Evolutionary conservation across 2,797 vertebrate species (phyloP), one percentile per base, ranked within the genome.

Genomic region (Selene dorsalis): DNA sequence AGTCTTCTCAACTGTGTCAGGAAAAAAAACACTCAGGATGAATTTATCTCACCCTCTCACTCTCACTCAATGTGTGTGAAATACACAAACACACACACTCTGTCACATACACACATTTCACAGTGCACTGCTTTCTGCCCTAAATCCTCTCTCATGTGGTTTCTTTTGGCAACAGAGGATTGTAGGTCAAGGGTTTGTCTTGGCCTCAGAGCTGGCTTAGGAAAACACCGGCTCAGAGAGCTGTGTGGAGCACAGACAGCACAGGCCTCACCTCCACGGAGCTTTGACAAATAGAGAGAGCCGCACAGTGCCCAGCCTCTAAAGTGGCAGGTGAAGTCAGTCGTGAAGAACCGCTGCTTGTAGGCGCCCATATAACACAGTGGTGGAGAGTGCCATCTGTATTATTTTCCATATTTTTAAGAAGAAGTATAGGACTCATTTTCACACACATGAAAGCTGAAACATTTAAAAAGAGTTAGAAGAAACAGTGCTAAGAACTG

Each of bases 151-250:
- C 47, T 69, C 17, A 30, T 79, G 84, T 67, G 66, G 65, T 77
- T 85, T 80, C 62, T 79, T 84, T 75, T 84, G 83, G 87, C 84
- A 80, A 68, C 80, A 66, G 62, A 69, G 74, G 69, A 82, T 88
- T 84, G 86, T 79, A 81, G 85, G 91, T 88, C 83, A 88, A 82
- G 69, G 81, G 76, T 59, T 73, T 73, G 63, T 76, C 69, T 59
- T 53, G 70, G 77, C 81, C 84, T 85, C 71, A 53, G 67, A 83
- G 75, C 43, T 32, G 24, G 50, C 50, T 78, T 43, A 79, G 85
- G 55, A 82, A 86, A 82, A 64, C 80, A 75, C 48, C 39, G 3
- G 22, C 39, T 65, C 35, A 48, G 69, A 61, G 64, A 75, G 75
- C 69, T 70, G 74, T 50, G 55, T 79, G 78, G 48, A 66, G 52